Evolutionary conservation across 2,888 invertebrate genomes (phyloP), one percentile per base, ranked within the genome.

Genomic region (Phengaris alcon): DNA sequence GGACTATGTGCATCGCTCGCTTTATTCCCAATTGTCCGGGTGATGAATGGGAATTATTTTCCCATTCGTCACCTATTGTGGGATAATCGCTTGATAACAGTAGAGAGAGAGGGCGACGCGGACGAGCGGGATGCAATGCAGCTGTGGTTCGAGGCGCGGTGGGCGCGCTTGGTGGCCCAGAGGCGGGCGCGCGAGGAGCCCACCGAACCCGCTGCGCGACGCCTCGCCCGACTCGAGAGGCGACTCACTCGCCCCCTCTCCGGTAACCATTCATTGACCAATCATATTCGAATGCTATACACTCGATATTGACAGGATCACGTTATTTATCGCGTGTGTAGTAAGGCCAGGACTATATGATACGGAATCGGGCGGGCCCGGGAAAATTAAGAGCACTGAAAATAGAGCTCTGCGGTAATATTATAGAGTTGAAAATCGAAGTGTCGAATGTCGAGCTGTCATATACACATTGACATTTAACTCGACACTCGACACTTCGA

Each of bases 91-190:
- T 64, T 64, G 44, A 64, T 64, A 64, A 68, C 74, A 74, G 81
- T 51, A 79, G 80, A 74, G 51, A 77, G 78, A 73, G 79, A 79
- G 51, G 82, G 81, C 51, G 89, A 88, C 79, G 85, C 83, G 74
- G 91, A 90, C 79, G 90, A 90, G 79, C 86, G 90, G 0, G 91
- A 90, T 80, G 90, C 90, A 2, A 90, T 90, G 91, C 91, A 90
- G 85, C 84, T 91, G 52, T 91, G 91, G 91, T 91, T 91, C 83
- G 91, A 91, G 79, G 90, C 90, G 73, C 85, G 91, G 0, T 91
- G 91, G 91, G 90, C 91, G 77, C 82, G 90, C 57, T 85, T 90
- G 1, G 88, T 90, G 75, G 89, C 90, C 15, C 90, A 89, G 82
- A 78, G 91, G 35, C 84, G 89, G 83, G 13, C 81, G 84, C 51